Evolutionary conservation across 2,888 invertebrate species (phyloP), one percentile per base, ranked within the genome.

Genomic region (Sphinx pinastri): DNA sequence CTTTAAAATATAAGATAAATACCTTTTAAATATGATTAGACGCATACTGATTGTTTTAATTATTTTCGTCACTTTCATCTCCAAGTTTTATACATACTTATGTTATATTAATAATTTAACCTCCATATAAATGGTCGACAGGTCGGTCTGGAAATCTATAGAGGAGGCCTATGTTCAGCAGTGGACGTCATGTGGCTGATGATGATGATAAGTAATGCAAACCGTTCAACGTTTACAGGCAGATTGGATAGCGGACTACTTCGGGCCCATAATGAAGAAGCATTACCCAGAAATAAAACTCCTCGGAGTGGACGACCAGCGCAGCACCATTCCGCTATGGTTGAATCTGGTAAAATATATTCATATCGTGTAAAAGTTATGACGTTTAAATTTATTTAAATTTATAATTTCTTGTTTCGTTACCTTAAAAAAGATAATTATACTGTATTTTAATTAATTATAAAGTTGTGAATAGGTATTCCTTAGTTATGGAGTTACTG

Each of bases 281-380:
- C 85, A 72, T 13, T 69, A 58, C 67, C 93, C 77, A 94, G 81
- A 95, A 59, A 86, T 97, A 0, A 94, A 96, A 71, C 94, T 98
- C n/a, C 93, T 98, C 75, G 94, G 96, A 1, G 88, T 96, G 49
- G 98, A 98, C 80, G 98, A 97, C 84, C 95, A 97, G 80, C 90
- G 96, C 70, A 88, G 94, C 58, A 84, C 94, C 10, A 87, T 97
- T 58, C 96, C 96, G 0, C 86, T 93, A 76, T 97, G 96, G 95
- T 92, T 96, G 31, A 85, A 95, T 73, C 80, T 83, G 76, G 96
- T 96, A 87, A 89, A 90, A 59, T 51, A 12, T 58, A 19, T 47
- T 31, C 12, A 47, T 70, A 16, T 55, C 38, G 19, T 55, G 10
- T 38, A 38, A 38, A 7, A 38, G 5, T 38, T 38, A 5, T 38